A percentile compares a stretch with the other conserved stretches of the same genome.
Evolutionary conservation across 2,888 invertebrate genomes (phyloP).

Genomic region (Rhopalosiphum nymphaeae): DNA sequence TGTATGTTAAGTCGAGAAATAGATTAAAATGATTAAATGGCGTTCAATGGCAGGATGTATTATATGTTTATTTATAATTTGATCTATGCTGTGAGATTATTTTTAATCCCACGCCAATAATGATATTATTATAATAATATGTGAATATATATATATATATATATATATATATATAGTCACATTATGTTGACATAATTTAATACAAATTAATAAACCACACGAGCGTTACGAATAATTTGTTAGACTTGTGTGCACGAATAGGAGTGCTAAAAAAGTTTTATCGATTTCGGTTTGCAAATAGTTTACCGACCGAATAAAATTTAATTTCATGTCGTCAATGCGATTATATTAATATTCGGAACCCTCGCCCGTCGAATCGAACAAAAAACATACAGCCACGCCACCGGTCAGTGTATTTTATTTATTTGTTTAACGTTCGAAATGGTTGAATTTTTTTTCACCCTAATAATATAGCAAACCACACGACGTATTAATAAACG

Average conservation of each 20-base stretch:
- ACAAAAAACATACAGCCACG: not conserved
- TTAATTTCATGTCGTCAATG: not conserved
- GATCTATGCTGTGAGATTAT: not conserved
- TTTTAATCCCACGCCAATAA: not conserved
- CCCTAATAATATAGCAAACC: not conserved
- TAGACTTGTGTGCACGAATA: not conserved
- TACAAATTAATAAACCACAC: not conserved
- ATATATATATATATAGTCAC: not conserved
- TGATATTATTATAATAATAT: not conserved
- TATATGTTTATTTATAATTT: not conserved
- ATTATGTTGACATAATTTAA: not conserved
- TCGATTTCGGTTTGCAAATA: not conserved
- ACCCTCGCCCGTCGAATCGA: not conserved
- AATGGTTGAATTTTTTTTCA: not conserved
- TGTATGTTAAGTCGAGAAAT: too few species aligned
- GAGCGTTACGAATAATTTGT: not conserved
- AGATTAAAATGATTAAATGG: not conserved
- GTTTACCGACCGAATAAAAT: not conserved
- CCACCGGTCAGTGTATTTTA: not conserved
- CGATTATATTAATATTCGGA: not conserved
- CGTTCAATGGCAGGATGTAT: not conserved
- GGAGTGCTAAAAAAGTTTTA: not conserved
- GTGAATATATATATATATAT: not conserved
- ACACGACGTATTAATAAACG: not conserved
- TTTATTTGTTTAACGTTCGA: not conserved